Evolutionary conservation across 2,888 invertebrate genomes (phyloP).

Genomic region (Calameuta idolon): DNA sequence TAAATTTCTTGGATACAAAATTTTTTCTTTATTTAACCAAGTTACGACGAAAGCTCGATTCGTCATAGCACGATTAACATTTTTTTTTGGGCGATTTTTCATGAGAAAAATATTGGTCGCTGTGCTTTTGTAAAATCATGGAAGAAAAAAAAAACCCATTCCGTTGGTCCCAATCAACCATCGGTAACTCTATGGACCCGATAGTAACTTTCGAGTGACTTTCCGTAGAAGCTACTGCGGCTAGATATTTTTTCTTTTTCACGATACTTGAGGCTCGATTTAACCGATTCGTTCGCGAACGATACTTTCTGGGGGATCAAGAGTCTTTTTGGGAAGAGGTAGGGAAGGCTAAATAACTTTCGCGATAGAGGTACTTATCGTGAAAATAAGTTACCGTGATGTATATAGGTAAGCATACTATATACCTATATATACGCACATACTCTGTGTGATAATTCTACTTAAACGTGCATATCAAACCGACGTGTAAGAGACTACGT

Average conservation of each 20-base stretch:
- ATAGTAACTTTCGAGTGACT: neutral
- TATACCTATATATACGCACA: no score
- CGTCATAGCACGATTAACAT: neutral
- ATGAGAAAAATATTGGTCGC: neutral
- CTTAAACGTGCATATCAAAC: neutral
- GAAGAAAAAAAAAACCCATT: neutral
- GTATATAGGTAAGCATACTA: no score
- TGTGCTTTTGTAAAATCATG: neutral
- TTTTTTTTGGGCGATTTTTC: neutral
- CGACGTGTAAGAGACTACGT: neutral
- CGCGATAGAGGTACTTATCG: neutral
- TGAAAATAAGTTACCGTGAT: neutral
- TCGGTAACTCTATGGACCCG: neutral
- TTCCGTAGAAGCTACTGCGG: neutral
- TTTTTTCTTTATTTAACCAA: neutral
- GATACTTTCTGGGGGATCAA: neutral
- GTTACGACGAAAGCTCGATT: neutral
- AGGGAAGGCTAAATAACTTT: neutral
- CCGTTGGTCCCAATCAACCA: no score
- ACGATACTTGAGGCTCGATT: neutral
- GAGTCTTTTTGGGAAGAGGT: neutral
- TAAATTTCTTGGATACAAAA: neutral
- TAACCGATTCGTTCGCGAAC: neutral
- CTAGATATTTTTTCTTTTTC: neutral
- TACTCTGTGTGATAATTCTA: neutral